Evolutionary conservation across 2,888 invertebrate genomes (phyloP).

Genomic region (Parnassius apollo): DNA sequence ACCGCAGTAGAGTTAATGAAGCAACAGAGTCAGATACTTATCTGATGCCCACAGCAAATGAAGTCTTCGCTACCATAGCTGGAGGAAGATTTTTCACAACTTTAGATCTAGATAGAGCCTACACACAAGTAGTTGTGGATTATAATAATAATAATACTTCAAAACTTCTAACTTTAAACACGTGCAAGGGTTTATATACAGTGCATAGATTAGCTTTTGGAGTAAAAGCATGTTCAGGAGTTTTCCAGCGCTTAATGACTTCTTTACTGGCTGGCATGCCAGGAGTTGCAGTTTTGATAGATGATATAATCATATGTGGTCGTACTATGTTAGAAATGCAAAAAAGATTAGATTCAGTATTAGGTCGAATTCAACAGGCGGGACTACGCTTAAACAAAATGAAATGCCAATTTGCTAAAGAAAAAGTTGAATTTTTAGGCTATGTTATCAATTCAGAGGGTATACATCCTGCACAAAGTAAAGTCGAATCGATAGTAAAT

Average conservation of each 20-base stretch:
- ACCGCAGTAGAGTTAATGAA: conserved; percentile 33
- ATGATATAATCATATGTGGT: conserved; percentile 33
- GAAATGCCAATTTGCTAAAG: conserved; percentile 20
- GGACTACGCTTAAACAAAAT: conserved; percentile 30
- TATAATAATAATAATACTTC: conserved; percentile 25
- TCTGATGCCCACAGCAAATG: conserved; percentile 32
- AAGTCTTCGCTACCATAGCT: conserved; percentile 29
- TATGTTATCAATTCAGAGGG: conserved; percentile 31
- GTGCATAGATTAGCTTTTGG: conserved; percentile 29
- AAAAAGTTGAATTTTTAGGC: conserved; percentile 29
- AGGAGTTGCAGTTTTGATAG: conserved; percentile 34
- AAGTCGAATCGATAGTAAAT: conserved; percentile 31
- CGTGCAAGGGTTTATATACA: conserved; percentile 32
- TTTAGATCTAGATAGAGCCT: conserved; percentile 26
- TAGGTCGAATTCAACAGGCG: conserved; percentile 26
- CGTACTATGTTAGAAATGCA: conserved; percentile 25
- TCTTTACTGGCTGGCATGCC: conserved; percentile 29
- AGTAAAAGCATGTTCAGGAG: conserved; percentile 19
- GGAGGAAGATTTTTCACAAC: conserved; percentile 25
- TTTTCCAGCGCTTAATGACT: conserved; percentile 34
- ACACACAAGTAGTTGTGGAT: conserved; percentile 16
- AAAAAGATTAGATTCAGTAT: conserved; percentile 18
- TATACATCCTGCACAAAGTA: conserved; percentile 31
- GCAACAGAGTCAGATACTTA: conserved; percentile 34
- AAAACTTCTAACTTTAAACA: conserved; percentile 35